Base-by-base conservation (phyloP, 1,140 invertebrate genomes). In the Lasaia peninsularis region DNA sequence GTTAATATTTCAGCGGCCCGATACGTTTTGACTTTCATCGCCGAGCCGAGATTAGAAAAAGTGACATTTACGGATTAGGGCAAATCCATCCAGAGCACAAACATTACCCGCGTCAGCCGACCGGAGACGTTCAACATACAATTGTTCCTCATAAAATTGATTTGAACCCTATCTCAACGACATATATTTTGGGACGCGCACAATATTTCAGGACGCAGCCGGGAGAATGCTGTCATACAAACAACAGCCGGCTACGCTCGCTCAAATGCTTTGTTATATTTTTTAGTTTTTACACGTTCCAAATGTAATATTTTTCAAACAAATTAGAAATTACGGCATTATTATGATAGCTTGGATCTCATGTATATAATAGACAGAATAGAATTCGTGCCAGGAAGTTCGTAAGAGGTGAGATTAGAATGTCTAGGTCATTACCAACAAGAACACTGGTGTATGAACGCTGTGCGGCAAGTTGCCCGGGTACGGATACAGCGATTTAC, bases 11-110 rank as follows among this genome's bases (percentile, higher is more conserved):
- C n/a, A n/a, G n/a, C n/a, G n/a, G n/a, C n/a, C n/a, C n/a, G n/a
- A n/a, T 18, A 9, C 14, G 2, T 40, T 40, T 40, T 6, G 24
- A 18, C 37, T 40, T 40, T 16, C 8, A 37, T 16, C 35, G 12
- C 12, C 16, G 16, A 40, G 16, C 37, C 37, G 16, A 40, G 37
- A 40, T 40, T 40, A 40, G 37, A 72, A 74, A 80, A 75, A 75
- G 54, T 83, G 78, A 83, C 80, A 73, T 75, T 78, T 79, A 79
- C 72, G 64, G 78, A 83, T 83, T 78, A 80, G 76, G 78, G 80
- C 78, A 73, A 79, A 83, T 80, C 80, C 78, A 80, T 83, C 74
- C 65, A 51, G 69, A 64, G 66, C 59, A 65, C 69, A 78, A 84
- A 80, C 76, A 80, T 67, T 73, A 85, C 79, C 76, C 73, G 60